phyloP scores from a whole-genome alignment of 1,140 invertebrate genomes.

The Cotesia glomerata region DNA sequence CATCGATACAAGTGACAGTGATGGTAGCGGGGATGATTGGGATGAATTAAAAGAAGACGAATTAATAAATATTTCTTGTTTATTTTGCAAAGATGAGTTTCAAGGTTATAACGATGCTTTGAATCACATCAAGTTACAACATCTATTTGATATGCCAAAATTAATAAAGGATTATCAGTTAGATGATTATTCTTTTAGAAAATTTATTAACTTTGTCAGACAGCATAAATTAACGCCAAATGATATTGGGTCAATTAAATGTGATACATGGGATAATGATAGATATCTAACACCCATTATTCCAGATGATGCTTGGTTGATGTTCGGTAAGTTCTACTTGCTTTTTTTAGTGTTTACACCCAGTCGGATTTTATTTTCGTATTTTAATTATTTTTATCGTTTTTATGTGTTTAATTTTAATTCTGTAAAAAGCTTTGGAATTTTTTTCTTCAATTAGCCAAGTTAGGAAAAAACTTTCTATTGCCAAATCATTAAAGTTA shows the following conservation, averaged over 20 bases:
- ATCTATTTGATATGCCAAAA: constrained; percentile 74
- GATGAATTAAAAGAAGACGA: constrained; percentile 60
- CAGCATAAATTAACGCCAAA: constrained; percentile 67
- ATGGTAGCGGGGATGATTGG: constrained; percentile 63
- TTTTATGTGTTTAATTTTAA: background rate
- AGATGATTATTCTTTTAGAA: constrained; percentile 87
- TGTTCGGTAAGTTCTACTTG: constrained; percentile 72
- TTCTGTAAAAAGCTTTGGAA: background rate
- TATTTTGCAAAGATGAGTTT: constrained; percentile 65
- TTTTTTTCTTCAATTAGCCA: constrained; percentile 31
- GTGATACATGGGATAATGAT: constrained; percentile 75
- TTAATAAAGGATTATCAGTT: constrained; percentile 75
- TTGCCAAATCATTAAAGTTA: too few relatives aligned
- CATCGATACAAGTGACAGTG: constrained; percentile 35
- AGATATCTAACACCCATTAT: constrained; percentile 79
- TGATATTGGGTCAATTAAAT: constrained; percentile 63
- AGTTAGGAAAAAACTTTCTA: too few relatives aligned
- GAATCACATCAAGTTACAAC: constrained; percentile 63
- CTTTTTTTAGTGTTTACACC: too few relatives aligned
- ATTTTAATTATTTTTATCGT: constrained; percentile 38
- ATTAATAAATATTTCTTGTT: constrained; percentile 54
- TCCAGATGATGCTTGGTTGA: constrained; percentile 82
- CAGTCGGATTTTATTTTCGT: background rate
- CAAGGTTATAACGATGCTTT: constrained; percentile 56
- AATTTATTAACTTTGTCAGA: constrained; percentile 87